A percentile compares a stretch with the other conserved stretches of the same genome.
Evolutionary conservation across 2,888 invertebrate species (phyloP).

Genomic region (Ichneumoninae sp.): DNA sequence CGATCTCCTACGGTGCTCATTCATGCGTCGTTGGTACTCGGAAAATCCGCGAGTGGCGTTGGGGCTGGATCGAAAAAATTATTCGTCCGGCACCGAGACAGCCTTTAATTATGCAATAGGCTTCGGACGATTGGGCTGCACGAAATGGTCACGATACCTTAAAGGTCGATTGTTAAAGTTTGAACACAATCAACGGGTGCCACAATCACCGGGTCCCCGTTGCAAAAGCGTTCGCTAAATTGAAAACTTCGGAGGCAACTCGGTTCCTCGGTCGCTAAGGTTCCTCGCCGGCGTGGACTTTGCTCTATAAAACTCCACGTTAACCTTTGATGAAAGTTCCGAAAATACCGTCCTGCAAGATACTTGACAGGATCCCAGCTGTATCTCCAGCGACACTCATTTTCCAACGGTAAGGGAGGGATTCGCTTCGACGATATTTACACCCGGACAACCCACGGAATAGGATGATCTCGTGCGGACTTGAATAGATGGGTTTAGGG

Average conservation of each 20-base stretch:
- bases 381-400: slow-evolving; percentile 70
- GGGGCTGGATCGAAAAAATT: no score
- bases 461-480: slow-evolving; percentile 9
- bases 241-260: slow-evolving; percentile 11
- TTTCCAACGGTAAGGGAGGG: slow-evolving; percentile 79
- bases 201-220: slow-evolving; percentile 36
- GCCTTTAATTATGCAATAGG: no score
- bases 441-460: slow-evolving; percentile 26
- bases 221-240: slow-evolving; percentile 2
- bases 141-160: no score
- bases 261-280: background rate
- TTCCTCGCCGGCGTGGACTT: background rate
- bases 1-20: no score
- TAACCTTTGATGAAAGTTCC: slow-evolving; percentile 50
- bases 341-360: slow-evolving; percentile 67
- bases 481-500: background rate
- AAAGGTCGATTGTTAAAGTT: background rate
- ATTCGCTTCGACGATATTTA: slow-evolving; percentile 68
- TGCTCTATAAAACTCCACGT: slow-evolving; percentile 11
- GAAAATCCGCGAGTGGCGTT: no score
- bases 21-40: no score
- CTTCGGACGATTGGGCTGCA: no score
- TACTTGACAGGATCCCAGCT: background rate
- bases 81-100: no score
- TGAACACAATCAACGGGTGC: background rate